phyloP scores from a whole-genome alignment of 2,797 vertebrate species.

The Thripadectes ignobilis region DNA sequence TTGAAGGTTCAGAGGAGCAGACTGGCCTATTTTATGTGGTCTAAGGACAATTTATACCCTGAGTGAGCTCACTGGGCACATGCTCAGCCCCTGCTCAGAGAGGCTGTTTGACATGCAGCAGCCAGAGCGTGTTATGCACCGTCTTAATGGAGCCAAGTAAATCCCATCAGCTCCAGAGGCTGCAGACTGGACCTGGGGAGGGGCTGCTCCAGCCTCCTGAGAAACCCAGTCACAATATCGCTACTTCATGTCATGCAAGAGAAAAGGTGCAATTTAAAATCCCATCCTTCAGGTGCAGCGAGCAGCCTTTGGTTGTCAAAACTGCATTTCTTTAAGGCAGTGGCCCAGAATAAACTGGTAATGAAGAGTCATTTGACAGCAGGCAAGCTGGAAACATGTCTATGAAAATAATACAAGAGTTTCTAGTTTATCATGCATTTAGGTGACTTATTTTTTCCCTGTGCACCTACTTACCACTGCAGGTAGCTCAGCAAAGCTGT shows the following conservation, averaged over 20 bases:
- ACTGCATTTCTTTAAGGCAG: constrained; percentile 67
- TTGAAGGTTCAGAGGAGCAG: neutral
- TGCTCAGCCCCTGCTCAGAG: fast-evolving
- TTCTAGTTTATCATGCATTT: constrained; percentile 31
- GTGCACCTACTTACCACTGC: neutral
- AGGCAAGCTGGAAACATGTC: constrained; percentile 57
- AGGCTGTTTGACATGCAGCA: neutral
- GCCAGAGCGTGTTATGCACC: neutral
- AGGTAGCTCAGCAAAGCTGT: neutral
- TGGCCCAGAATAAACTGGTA: constrained; percentile 76
- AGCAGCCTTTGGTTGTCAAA: constrained; percentile 39
- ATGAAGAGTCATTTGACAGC: constrained; percentile 69
- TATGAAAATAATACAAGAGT: constrained; percentile 56
- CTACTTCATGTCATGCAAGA: constrained; percentile 67
- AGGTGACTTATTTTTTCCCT: neutral
- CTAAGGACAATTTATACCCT: neutral
- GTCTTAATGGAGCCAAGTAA: constrained; percentile 68
- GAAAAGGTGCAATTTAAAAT: constrained; percentile 73
- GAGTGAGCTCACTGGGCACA: neutral
- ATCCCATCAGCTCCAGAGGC: constrained; percentile 54
- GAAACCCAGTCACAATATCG: constrained; percentile 51
- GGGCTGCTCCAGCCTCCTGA: constrained; percentile 53
- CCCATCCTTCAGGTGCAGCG: constrained; percentile 55
- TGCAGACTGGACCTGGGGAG: constrained; percentile 54
- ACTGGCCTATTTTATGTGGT: fast-evolving